These are phyloP conservation scores for Perdita meconis DNA, from an alignment of 2,888 invertebrate species.

Conservation along the genomic window DNA sequence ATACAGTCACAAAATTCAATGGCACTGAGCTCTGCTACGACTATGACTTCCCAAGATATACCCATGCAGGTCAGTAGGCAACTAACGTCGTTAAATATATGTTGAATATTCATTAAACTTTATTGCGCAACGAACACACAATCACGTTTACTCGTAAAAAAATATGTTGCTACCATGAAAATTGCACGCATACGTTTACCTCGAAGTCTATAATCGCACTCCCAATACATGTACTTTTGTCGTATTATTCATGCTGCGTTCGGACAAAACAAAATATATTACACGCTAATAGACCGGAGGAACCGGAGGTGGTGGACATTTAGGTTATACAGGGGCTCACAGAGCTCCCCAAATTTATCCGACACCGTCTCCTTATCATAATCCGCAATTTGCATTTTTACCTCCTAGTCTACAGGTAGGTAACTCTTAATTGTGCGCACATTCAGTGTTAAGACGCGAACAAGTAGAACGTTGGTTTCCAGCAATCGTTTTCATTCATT, in stretches of 20 bases:
- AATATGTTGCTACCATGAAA: constrained; percentile 21
- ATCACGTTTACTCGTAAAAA: constrained; percentile 1
- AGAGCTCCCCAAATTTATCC: constrained; percentile 83
- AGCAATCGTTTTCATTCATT: too few relatives aligned
- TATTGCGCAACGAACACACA: constrained; percentile 10
- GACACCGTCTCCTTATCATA: constrained; percentile 82
- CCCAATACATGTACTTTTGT: constrained; percentile 56
- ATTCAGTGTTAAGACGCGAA: background rate
- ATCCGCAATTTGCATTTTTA: constrained; percentile 83
- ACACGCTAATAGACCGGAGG: constrained; percentile 79
- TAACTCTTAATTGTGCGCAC: constrained; percentile 27
- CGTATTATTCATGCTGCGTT: constrained; percentile 80
- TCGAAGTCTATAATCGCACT: constrained; percentile 46
- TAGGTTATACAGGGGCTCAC: constrained; percentile 81
- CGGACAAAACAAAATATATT: constrained; percentile 75
- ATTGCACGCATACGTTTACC: constrained; percentile 35
- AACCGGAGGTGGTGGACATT: constrained; percentile 79
- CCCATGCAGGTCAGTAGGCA: constrained; percentile 87
- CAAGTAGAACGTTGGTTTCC: too few relatives aligned
- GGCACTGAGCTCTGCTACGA: constrained; percentile 83
- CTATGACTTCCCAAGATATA: constrained; percentile 86
- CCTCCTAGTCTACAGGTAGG: constrained; percentile 82
- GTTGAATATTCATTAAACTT: constrained; percentile 3
- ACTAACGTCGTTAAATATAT: constrained; percentile 5
- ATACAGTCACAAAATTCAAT: constrained; percentile 79